These are phyloP conservation scores for Erpornis zantholeuca DNA, from an alignment of 2,113 vertebrate genomes.

Conservation along the genomic window DNA sequence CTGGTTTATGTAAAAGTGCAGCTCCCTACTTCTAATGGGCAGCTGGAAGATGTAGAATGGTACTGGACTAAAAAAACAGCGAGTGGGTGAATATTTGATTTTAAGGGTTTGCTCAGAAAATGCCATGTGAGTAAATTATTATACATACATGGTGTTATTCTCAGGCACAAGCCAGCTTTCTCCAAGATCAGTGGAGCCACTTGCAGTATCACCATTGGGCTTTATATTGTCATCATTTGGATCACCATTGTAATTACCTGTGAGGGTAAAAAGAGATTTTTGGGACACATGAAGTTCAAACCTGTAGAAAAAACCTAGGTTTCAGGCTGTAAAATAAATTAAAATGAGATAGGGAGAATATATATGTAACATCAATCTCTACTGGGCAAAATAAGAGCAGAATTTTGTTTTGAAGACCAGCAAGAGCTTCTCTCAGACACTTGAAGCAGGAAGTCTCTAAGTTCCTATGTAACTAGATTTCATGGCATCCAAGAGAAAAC, in stretches of 20 bases:
- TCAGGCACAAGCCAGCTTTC: conserved; percentile 86
- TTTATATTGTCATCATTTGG: conserved; percentile 82
- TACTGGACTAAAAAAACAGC: background rate
- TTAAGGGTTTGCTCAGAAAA: background rate
- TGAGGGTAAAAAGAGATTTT: background rate
- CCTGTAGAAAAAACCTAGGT: background rate
- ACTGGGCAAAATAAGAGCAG: background rate
- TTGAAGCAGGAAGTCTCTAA: background rate
- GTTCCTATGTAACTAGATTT: background rate
- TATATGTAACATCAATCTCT: background rate
- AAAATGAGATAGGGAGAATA: background rate
- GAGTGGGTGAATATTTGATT: background rate
- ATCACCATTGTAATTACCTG: conserved; percentile 86
- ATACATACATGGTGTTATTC: conserved; percentile 77
- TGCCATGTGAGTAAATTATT: background rate
- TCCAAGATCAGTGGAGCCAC: conserved; percentile 77
- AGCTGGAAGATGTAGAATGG: background rate
- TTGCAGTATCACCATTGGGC: conserved; percentile 73
- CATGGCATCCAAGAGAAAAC: background rate
- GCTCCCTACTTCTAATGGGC: background rate
- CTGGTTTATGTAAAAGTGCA: background rate
- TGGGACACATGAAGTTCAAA: background rate
- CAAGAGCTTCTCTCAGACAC: background rate
- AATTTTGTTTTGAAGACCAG: background rate
- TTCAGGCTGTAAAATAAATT: background rate